These are phyloP conservation scores for Drosophila orena DNA, from an alignment of 1,140 invertebrate species.

Conservation along the genomic window DNA sequence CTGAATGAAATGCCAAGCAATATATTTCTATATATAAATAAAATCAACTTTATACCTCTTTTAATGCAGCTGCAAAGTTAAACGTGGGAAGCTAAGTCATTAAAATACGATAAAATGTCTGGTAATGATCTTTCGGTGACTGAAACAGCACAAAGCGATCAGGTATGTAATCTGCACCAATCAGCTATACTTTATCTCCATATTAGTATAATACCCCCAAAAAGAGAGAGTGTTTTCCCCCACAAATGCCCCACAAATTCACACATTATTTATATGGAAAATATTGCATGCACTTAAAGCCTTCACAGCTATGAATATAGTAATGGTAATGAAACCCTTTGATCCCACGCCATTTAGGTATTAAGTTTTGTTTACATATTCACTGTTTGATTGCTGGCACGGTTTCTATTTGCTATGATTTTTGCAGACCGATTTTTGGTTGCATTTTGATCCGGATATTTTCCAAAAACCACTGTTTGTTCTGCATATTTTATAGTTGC, in stretches of 20 bases:
- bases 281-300: slow-evolving; percentile 29
- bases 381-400: slow-evolving; percentile 47
- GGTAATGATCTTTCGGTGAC: slow-evolving; percentile 73
- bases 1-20: slow-evolving; percentile 23
- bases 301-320: slow-evolving; percentile 18
- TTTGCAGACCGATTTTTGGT: slow-evolving; percentile 45
- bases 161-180: slow-evolving; percentile 56
- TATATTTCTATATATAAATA: slow-evolving; percentile 17
- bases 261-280: slow-evolving; percentile 19
- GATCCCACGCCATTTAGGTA: slow-evolving; percentile 36
- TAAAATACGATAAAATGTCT: slow-evolving; percentile 63
- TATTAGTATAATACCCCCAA: neutral
- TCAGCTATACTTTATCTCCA: neutral
- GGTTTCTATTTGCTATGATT: slow-evolving; percentile 46
- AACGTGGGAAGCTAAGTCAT: slow-evolving; percentile 14
- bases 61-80: slow-evolving; percentile 37
- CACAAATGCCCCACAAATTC: slow-evolving; percentile 1
- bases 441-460: slow-evolving; percentile 36
- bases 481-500: slow-evolving; percentile 48
- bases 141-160: slow-evolving; percentile 78
- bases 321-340: slow-evolving; percentile 24
- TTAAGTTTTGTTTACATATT: slow-evolving; percentile 42
- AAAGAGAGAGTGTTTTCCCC: neutral
- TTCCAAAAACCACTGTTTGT: slow-evolving; percentile 51
- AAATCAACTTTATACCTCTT: slow-evolving; percentile 30